phyloP scores from a whole-genome alignment of 2,113 vertebrate species.

The Leuciscus idus region DNA sequence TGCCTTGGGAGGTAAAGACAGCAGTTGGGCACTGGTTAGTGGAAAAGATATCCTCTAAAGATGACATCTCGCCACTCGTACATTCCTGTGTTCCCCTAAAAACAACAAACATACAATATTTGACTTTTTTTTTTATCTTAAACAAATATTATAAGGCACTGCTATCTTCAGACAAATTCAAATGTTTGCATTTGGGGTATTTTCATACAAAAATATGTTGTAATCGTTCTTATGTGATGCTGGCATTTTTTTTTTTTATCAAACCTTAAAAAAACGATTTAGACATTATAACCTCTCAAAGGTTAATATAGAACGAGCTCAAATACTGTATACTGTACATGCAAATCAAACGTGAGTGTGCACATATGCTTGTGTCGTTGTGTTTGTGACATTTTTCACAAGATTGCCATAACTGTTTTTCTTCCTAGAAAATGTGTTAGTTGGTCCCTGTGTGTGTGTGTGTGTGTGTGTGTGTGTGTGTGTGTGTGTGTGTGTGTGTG shows the following conservation, averaged over 20 bases:
- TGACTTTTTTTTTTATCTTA: not conserved
- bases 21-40: conserved; percentile 75
- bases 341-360: not conserved
- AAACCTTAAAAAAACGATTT: not conserved
- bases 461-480: conserved; percentile 10
- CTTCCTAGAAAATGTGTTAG: not conserved
- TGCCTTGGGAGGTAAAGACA: conserved; percentile 77
- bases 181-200: not conserved
- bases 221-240: not conserved
- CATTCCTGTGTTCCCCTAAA: conserved; percentile 63
- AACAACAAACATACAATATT: conserved; percentile 28
- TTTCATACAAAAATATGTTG: not conserved
- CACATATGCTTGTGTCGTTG: not conserved
- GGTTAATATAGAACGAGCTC: not conserved
- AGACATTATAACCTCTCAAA: not conserved
- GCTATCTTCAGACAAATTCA: not conserved
- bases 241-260: not conserved
- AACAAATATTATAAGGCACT: not conserved
- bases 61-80: conserved; percentile 81
- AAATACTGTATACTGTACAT: not conserved
- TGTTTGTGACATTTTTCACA: conserved; percentile 8
- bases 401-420: not conserved
- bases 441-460: conserved; percentile 33
- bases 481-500: conserved; percentile 21
- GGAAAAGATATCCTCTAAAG: conserved; percentile 81